Evolutionary conservation across 2,113 vertebrate genomes (phyloP), one percentile per base, ranked within the genome.

Genomic region (Dolichallabes microphthalmus): DNA sequence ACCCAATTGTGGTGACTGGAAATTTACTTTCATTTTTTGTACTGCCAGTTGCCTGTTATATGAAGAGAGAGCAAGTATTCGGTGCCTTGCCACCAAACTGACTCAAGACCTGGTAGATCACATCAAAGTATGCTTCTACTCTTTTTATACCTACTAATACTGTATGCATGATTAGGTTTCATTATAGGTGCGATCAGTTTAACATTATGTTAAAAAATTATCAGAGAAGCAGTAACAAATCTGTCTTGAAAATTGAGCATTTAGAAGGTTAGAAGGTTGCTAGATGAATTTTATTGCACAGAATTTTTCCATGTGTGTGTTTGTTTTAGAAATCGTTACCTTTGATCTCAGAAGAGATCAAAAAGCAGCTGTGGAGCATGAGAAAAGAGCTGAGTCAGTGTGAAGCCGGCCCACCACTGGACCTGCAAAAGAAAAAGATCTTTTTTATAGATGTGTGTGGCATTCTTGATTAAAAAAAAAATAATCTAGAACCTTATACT

Each of bases 41-140:
- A 55, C 39, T 82, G 20, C 22, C 83, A 91, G 90, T 63, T 76
- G 75, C 60, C 85, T 91, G 32, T 84, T 89, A 25, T 30, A 52
- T 64, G 88, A 91, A 27, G 85, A 88, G 13, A 91, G 83, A 86
- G 90, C 90, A 9, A 91, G 86, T 45, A 64, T 85, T 66, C 68
- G 86, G 39, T 80, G 75, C 8, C 90, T 91, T 58, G 86, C 90
- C 10, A 69, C 19, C 76, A 88, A 88, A 88, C 86, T 91, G 71
- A 89, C 88, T 25, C 73, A 89, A 15, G 80, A 88, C 52, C 86
- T 91, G 9, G 86, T 89, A 35, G 86, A 87, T 19, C 88, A 89
- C 83, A 91, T 91, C 53, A 89, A 86, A 64, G 90, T 90, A 86
- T 82, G 83, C 60, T 78, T 32, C 30, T 17, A 8, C 6, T 77